These are phyloP conservation scores for Dorcus hopei DNA, from an alignment of 2,888 invertebrate species.

Conservation along the genomic window DNA sequence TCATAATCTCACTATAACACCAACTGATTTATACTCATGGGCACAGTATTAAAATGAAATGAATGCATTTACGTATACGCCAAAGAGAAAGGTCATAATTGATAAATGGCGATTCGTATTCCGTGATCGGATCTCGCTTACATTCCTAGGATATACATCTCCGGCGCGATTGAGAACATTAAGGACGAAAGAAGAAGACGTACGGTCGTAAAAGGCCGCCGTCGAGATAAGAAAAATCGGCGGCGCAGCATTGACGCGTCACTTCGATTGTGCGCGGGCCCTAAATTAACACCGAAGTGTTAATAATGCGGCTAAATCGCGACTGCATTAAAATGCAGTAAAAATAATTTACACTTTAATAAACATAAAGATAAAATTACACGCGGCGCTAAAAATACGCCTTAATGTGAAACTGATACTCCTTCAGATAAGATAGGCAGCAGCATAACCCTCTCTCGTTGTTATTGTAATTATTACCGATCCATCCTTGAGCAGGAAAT, in stretches of 20 bases:
- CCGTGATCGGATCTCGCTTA: slow-evolving; percentile 2
- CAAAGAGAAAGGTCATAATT: slow-evolving; percentile 4
- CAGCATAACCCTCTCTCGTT: slow-evolving; percentile 11
- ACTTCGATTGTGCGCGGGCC: slow-evolving; percentile 1
- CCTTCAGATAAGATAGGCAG: slow-evolving; percentile 14
- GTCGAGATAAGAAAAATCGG: background rate
- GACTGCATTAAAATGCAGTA: slow-evolving; percentile 29
- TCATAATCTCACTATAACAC: no score
- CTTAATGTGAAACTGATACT: slow-evolving; percentile 18
- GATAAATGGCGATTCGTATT: slow-evolving; percentile 4
- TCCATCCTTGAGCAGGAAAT: no score
- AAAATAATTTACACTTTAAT: slow-evolving; percentile 31
- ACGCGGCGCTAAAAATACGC: slow-evolving; percentile 17
- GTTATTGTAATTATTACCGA: background rate
- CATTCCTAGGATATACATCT: background rate
- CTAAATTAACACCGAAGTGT: slow-evolving; percentile 28
- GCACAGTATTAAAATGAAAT: background rate
- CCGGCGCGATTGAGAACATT: background rate
- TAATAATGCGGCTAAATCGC: slow-evolving; percentile 27
- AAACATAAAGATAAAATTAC: slow-evolving; percentile 21
- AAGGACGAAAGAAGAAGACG: background rate
- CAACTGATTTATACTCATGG: slow-evolving; percentile 1
- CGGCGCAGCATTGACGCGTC: background rate
- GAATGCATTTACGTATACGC: background rate
- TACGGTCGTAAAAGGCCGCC: background rate